Conservation (phyloP, 2,797 vertebrate genomes). For the Lagodon rhomboides region DNA sequence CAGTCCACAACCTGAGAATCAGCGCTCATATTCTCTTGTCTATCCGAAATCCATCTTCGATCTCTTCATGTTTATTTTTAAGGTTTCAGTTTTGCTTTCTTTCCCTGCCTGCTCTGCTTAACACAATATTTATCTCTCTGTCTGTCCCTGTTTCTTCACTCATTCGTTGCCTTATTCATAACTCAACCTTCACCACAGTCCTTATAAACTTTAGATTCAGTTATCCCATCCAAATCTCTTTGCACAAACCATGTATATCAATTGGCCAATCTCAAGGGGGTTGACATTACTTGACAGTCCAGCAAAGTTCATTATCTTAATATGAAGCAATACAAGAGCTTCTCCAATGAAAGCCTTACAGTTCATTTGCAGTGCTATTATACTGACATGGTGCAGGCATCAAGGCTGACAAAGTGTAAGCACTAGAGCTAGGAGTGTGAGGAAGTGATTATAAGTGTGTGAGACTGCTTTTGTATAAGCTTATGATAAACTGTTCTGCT, state of each 20-base stretch:
- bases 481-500: background rate
- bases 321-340: constrained; percentile 57
- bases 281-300: constrained; percentile 14
- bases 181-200: background rate
- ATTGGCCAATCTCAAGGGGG: constrained; percentile 22
- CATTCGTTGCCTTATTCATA: constrained; percentile 6
- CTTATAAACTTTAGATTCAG: background rate
- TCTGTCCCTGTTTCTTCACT: background rate
- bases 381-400: constrained; percentile 32
- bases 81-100: background rate
- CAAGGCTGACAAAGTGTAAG: constrained; percentile 5
- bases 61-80: constrained; percentile 1
- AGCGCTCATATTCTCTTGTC: background rate
- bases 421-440: background rate
- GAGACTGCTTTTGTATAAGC: background rate
- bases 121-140: background rate
- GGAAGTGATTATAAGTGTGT: constrained; percentile 14
- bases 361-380: constrained; percentile 56
- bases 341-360: constrained; percentile 50
- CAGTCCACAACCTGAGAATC: constrained; percentile 38
- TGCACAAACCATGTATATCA: constrained; percentile 21
- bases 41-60: constrained; percentile 16
- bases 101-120: background rate
- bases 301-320: constrained; percentile 46
- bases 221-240: constrained; percentile 18